A percentile compares a stretch with the other conserved stretches of the same genome.
Evolutionary conservation across 1,140 invertebrate species (phyloP).

Genomic region (Ceratina japonica): DNA sequence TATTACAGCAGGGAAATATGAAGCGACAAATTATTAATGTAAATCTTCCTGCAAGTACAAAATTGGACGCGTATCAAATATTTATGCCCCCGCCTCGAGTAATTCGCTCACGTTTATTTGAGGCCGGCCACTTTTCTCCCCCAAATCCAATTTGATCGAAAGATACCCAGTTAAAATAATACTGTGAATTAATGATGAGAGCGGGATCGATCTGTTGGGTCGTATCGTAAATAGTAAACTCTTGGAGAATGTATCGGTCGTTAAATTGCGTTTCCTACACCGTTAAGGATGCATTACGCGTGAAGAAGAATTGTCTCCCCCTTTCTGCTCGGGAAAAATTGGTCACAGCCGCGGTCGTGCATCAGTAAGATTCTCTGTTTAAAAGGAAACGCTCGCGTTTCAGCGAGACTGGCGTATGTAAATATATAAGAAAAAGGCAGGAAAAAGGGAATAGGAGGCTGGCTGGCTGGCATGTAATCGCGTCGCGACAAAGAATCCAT

Average conservation of each 20-base stretch:
- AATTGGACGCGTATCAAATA: conserved; percentile 4
- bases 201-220: too few species aligned
- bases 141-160: background rate
- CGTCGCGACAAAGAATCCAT: conserved; percentile 60
- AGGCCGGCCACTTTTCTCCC: background rate
- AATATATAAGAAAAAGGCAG: conserved; percentile 50
- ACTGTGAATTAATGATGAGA: too few species aligned
- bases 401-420: conserved; percentile 23
- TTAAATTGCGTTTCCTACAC: background rate
- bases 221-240: background rate
- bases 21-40: conserved; percentile 27
- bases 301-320: background rate
- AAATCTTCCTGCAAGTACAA: background rate
- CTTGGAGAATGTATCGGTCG: background rate
- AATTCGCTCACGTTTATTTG: background rate
- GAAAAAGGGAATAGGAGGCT: conserved; percentile 38
- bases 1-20: conserved; percentile 35
- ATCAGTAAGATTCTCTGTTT: conserved; percentile 3
- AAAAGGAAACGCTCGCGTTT: conserved; percentile 23
- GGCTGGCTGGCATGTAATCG: conserved; percentile 51
- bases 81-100: background rate
- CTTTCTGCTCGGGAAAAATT: background rate
- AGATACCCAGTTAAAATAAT: too few species aligned
- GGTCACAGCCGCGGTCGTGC: background rate
- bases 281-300: background rate